phyloP scores from a whole-genome alignment of 1,140 invertebrate genomes.

The Drosophila trapezifrons region DNA sequence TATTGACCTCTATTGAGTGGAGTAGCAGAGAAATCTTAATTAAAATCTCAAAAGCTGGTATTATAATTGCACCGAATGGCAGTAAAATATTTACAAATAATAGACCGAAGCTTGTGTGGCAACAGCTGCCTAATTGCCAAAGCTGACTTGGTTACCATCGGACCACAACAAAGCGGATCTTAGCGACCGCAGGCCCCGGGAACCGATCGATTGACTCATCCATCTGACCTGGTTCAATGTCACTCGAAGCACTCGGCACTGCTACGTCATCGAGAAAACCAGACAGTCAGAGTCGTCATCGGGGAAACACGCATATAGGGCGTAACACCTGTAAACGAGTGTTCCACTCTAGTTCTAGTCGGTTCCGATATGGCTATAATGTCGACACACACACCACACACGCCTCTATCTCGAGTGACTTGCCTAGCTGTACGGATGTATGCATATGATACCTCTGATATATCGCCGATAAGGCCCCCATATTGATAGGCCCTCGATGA shows the following conservation, averaged over 20 bases:
- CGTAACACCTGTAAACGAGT: slow-evolving; percentile 24
- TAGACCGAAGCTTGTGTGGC: neutral
- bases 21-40: neutral
- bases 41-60: too few species aligned
- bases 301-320: neutral
- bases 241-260: slow-evolving; percentile 1
- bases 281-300: neutral
- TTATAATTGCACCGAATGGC: neutral
- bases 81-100: neutral
- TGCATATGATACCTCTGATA: slow-evolving; percentile 10
- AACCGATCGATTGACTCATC: slow-evolving; percentile 25
- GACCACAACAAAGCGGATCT: slow-evolving; percentile 38
- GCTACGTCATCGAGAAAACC: slow-evolving; percentile 28
- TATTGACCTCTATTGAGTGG: neutral
- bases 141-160: slow-evolving; percentile 13
- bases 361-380: slow-evolving; percentile 19
- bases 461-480: neutral
- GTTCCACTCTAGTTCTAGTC: slow-evolving; percentile 8
- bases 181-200: neutral
- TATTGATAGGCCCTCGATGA: slow-evolving; percentile 1
- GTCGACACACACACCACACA: neutral
- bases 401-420: slow-evolving; percentile 20
- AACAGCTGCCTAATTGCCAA: slow-evolving; percentile 14
- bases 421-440: slow-evolving; percentile 16
- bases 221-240: slow-evolving; percentile 26